A percentile compares a stretch with the other conserved stretches of the same genome.
Evolutionary conservation across 2,113 vertebrate species (phyloP).

Genomic region (Cairina moschata): DNA sequence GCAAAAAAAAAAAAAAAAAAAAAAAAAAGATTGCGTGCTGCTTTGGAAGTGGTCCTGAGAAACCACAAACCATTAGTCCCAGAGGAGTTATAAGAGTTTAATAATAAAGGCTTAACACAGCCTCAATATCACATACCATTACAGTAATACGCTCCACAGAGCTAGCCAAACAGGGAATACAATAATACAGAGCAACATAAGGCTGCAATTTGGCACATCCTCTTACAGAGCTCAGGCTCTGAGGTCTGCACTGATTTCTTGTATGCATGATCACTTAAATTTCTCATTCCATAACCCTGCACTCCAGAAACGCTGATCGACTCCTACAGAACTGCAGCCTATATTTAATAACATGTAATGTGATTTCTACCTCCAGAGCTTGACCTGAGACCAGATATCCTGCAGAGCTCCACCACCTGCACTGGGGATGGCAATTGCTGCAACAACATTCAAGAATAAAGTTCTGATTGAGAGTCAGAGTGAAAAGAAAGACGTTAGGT

Average conservation of each 20-base stretch:
- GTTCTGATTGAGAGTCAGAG: neutral
- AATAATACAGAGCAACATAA: neutral
- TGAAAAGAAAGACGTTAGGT: neutral
- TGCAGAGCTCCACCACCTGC: neutral
- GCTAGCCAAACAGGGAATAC: conserved; percentile 26
- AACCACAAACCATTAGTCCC: conserved; percentile 63
- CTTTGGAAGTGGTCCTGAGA: conserved; percentile 64
- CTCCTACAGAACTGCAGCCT: neutral
- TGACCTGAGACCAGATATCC: neutral
- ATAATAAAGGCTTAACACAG: conserved; percentile 62
- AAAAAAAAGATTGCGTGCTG: neutral
- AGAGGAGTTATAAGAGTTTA: conserved; percentile 57
- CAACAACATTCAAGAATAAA: neutral
- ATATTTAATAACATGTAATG: neutral
- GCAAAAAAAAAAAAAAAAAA: neutral
- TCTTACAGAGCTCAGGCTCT: neutral
- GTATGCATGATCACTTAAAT: neutral
- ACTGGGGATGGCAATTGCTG: neutral
- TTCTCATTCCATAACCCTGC: neutral
- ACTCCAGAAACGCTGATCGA: neutral
- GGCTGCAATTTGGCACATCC: conserved; percentile 28
- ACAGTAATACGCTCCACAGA: conserved; percentile 22
- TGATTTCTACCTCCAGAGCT: neutral
- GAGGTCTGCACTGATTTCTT: neutral
- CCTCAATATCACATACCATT: conserved; percentile 31